Evolutionary conservation across 1,140 invertebrate genomes (phyloP).

Genomic region (Tetramorium parvispinum): DNA sequence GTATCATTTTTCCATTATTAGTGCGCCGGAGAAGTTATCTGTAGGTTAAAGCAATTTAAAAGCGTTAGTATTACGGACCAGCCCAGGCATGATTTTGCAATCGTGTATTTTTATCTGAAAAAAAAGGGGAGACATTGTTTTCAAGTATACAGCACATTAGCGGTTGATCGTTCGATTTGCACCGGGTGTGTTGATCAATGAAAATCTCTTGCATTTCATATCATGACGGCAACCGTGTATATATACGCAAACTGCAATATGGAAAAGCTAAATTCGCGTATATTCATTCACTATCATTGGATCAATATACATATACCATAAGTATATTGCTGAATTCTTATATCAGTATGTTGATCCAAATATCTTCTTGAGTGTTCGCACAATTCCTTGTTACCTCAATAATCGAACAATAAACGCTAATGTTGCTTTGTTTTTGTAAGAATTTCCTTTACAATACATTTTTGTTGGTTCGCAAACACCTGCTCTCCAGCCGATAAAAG

Average conservation of each 20-base stretch:
- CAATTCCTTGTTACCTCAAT: not conserved
- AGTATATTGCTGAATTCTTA: not conserved
- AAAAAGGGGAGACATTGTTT: slow-evolving; percentile 14
- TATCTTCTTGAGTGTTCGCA: not conserved
- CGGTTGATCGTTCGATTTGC: slow-evolving; percentile 34
- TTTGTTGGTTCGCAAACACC: slow-evolving; percentile 50
- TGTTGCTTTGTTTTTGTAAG: slow-evolving; percentile 39
- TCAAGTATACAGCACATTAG: slow-evolving; percentile 35
- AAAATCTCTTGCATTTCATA: slow-evolving; percentile 24
- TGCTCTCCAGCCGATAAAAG: slow-evolving; percentile 43
- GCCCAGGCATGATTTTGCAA: slow-evolving; percentile 55
- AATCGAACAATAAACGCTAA: slow-evolving; percentile 58
- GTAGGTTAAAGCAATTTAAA: slow-evolving; percentile 46
- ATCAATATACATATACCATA: not conserved
- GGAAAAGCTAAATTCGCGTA: slow-evolving; percentile 14
- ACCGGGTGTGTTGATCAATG: not conserved
- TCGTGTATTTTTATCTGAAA: slow-evolving; percentile 35
- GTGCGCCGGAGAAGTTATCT: slow-evolving; percentile 44
- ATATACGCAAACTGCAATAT: slow-evolving; percentile 44
- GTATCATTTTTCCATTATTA: slow-evolving; percentile 37
- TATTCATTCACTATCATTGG: slow-evolving; percentile 3
- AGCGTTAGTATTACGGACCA: slow-evolving; percentile 66
- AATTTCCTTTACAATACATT: slow-evolving; percentile 30
- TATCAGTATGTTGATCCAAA: not conserved
- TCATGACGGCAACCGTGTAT: slow-evolving; percentile 36